Conservation (phyloP, 2,113 vertebrate species). For the Ondatra zibethicus region DNA sequence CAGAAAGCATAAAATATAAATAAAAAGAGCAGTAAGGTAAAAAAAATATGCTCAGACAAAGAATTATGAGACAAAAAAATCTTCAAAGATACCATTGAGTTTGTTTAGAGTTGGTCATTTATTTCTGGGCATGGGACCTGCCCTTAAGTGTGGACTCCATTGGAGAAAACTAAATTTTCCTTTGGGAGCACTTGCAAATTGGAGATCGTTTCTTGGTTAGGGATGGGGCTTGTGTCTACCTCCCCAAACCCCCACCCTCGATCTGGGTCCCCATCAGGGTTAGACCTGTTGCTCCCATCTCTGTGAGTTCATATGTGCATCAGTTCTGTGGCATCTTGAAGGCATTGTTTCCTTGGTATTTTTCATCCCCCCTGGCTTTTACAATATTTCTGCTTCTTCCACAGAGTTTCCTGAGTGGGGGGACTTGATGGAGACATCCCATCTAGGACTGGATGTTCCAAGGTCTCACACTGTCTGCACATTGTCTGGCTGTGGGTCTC, state of each 20-base stretch:
- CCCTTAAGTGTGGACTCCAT: not conserved
- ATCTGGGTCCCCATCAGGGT: not conserved
- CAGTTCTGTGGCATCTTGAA: not conserved
- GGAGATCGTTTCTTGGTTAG: not conserved
- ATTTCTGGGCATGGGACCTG: not conserved
- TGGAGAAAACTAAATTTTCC: not conserved
- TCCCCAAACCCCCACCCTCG: not conserved
- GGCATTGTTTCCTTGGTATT: not conserved
- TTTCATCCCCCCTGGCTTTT: not conserved
- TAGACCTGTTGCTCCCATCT: not conserved
- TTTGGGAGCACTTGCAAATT: not conserved
- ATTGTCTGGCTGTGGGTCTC: not conserved
- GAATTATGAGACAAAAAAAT: not conserved
- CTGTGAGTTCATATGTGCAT: not conserved
- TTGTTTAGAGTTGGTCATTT: not conserved
- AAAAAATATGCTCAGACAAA: not conserved
- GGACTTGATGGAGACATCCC: not conserved
- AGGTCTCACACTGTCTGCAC: not conserved
- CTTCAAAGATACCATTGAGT: not conserved
- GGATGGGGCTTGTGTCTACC: not conserved
- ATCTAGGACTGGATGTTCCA: not conserved
- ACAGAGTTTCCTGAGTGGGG: not conserved
- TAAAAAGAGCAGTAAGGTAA: not conserved
- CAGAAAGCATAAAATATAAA: not conserved
- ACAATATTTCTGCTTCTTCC: not conserved